Evolutionary conservation across 1,140 invertebrate genomes (phyloP).

Genomic region (Drosophila pachea): DNA sequence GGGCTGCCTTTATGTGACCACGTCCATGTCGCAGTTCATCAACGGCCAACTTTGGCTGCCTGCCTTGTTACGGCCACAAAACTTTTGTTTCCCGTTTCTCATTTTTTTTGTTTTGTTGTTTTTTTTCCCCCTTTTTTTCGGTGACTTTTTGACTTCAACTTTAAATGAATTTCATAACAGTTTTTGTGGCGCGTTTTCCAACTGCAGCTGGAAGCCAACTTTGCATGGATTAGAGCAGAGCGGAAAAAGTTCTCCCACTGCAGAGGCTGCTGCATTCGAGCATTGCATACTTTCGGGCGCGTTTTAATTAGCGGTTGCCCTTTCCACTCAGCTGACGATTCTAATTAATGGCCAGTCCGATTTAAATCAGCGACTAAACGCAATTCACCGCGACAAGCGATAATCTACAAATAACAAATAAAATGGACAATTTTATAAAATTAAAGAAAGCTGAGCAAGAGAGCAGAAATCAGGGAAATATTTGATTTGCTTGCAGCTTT

Average conservation of each 20-base stretch:
- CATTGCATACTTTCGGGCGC: conserved; percentile 43
- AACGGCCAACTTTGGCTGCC: conserved; percentile 58
- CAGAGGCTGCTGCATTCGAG: conserved; percentile 17
- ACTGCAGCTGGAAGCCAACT: conserved; percentile 39
- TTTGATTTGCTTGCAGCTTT: no score
- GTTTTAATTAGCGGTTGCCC: conserved; percentile 52
- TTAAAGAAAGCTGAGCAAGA: no score
- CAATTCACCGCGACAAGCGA: not conserved
- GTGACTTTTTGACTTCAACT: conserved; percentile 67
- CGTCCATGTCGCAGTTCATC: conserved; percentile 56
- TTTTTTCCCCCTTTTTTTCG: conserved; percentile 20
- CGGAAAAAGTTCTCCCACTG: conserved; percentile 20
- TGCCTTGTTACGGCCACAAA: conserved; percentile 52
- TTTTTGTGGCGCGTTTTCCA: conserved; percentile 35
- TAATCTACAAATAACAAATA: not conserved
- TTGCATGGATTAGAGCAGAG: conserved; percentile 53
- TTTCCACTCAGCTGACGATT: conserved; percentile 21
- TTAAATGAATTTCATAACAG: conserved; percentile 68
- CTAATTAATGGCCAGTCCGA: conserved; percentile 24
- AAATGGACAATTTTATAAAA: no score
- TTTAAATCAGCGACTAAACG: not conserved
- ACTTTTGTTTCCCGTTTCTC: conserved; percentile 47
- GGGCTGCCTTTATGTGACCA: conserved; percentile 52
- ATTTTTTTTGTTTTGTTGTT: conserved; percentile 18
- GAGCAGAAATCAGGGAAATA: no score